Evolutionary conservation across 2,797 vertebrate genomes (phyloP).

Genomic region (Triplophysa yarkandensis): DNA sequence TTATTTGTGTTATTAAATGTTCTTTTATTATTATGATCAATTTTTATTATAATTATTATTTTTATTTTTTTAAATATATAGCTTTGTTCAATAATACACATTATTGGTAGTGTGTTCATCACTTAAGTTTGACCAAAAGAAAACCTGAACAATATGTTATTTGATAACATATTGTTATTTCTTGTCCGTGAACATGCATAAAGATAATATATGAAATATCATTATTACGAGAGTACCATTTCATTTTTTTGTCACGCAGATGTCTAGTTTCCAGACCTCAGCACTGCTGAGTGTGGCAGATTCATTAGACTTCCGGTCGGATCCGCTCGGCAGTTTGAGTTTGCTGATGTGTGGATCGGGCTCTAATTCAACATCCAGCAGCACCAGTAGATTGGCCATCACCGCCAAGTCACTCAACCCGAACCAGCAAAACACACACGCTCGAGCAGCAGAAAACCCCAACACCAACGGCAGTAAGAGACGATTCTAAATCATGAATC

Average conservation of each 20-base stretch:
- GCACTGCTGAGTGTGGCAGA: constrained; percentile 49
- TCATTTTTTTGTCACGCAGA: constrained; percentile 51
- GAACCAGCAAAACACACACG: constrained; percentile 4
- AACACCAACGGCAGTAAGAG: constrained; percentile 49
- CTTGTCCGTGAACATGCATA: too few relatives aligned
- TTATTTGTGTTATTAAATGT: too few relatives aligned
- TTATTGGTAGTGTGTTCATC: too few relatives aligned
- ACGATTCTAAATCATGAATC: not conserved
- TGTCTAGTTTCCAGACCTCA: constrained; percentile 60
- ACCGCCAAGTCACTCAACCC: not conserved
- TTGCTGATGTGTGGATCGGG: constrained; percentile 69
- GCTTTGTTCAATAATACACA: too few relatives aligned
- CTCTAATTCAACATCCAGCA: constrained; percentile 61
- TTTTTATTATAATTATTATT: too few relatives aligned
- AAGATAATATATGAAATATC: too few relatives aligned
- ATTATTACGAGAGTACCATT: too few relatives aligned
- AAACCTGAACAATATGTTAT: too few relatives aligned
- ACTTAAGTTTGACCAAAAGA: too few relatives aligned
- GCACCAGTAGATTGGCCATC: constrained; percentile 22
- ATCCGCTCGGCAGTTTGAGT: constrained; percentile 69
- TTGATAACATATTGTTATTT: too few relatives aligned
- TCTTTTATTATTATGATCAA: too few relatives aligned
- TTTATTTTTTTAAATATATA: too few relatives aligned
- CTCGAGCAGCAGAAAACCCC: not conserved
- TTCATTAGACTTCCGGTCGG: constrained; percentile 64